Evolutionary conservation across 2,113 vertebrate genomes (phyloP), one percentile per base, ranked within the genome.

Genomic region (Onychostruthus taczanowskii): DNA sequence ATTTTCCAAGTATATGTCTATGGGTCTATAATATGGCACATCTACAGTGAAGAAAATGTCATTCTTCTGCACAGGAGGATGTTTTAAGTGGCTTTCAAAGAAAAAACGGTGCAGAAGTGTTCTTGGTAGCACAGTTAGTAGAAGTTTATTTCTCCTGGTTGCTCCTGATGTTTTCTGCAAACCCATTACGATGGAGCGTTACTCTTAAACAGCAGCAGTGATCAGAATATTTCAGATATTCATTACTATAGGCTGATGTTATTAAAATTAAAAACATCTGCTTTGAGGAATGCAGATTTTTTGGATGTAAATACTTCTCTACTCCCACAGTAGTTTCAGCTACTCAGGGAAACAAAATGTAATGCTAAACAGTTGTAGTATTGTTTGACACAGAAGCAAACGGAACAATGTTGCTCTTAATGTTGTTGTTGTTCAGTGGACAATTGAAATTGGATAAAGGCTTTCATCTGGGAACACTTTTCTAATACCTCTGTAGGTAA

Each of bases 351-450:
- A 94, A 84, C 59, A 95, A 96, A 76, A 90, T 90, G 89, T 72
- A 87, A 82, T 70, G 92, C 83, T 70, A 73, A 96, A 97, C 95
- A 97, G 96, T 83, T 68, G 24, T 80, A 14, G 61, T 82, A 93
- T 96, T 98, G 94, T 98, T 98, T 92, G 84, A 97, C 96, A 98
- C 97, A 96, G 98, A 98, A 98, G 98, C 98, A 96, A 96, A 93
- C 31, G 90, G 86, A 96, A 94, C 69, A 96, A 91, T 68, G 80
- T 68, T 80, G 58, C 82, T 84, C 69, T 97, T 97, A 97, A 95
- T 92, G 94, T 89, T 98, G 98, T 94, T 92, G 96, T 89, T 96
- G 89, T 97, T 89, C 91, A 95, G 95, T 73, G 78, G 97, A 97
- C 96, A 98, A 97, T 90, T 93, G 94, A 91, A 96, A 97, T 90